These are phyloP conservation scores for Synergus laeviventris DNA, from an alignment of 2,888 invertebrate species.

Conservation along the genomic window DNA sequence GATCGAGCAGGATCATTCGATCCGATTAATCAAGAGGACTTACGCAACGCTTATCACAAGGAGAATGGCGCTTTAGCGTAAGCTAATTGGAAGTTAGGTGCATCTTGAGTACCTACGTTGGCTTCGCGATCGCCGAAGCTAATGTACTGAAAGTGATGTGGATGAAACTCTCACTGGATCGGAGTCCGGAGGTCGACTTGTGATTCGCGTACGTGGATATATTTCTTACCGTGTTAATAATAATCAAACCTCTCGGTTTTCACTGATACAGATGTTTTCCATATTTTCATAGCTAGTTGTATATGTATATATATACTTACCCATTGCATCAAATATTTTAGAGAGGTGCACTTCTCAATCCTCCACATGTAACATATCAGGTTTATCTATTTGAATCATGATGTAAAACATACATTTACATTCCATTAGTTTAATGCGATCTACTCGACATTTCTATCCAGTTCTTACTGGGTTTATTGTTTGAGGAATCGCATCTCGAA, in stretches of 20 bases:
- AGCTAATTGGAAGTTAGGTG: slow-evolving; percentile 38
- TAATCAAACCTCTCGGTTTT: slow-evolving; percentile 1
- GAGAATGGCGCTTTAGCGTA: slow-evolving; percentile 1
- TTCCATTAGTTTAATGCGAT: not conserved
- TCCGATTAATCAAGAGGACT: slow-evolving; percentile 25
- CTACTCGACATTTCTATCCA: not conserved
- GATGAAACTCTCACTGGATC: slow-evolving; percentile 29
- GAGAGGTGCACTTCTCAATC: not conserved
- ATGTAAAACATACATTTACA: not conserved
- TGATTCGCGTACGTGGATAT: not conserved
- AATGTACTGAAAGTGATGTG: slow-evolving; percentile 26
- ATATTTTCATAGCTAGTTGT: not conserved
- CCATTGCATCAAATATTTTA: not conserved
- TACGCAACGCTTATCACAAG: slow-evolving; percentile 39
- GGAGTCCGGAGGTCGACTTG: slow-evolving; percentile 13
- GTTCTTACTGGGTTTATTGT: not conserved
- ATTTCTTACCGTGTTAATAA: not conserved
- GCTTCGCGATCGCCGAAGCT: not conserved
- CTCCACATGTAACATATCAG: not conserved
- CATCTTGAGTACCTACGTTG: slow-evolving; percentile 11
- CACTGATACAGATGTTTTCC: slow-evolving; percentile 13
- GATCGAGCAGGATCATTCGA: slow-evolving; percentile 28
- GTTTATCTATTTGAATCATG: not conserved
- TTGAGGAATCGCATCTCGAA: not conserved
- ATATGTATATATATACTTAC: too few relatives aligned